A percentile compares a stretch with the other conserved stretches of the same genome.
These are phyloP conservation scores for Zosterops pallidus DNA, from an alignment of 2,113 vertebrate genomes.

Conservation along the genomic window DNA sequence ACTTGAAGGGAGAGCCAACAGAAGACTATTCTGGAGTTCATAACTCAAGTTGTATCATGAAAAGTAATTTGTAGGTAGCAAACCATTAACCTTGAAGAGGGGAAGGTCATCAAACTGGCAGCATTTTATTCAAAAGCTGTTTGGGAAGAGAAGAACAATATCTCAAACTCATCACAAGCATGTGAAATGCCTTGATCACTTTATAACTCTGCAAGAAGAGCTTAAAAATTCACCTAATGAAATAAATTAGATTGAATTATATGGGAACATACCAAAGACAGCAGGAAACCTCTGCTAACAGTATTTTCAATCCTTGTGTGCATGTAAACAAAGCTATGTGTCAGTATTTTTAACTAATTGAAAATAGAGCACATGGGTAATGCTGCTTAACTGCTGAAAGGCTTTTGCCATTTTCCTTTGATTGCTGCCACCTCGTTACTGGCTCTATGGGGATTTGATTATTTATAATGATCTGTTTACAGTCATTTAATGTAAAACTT, in stretches of 20 bases:
- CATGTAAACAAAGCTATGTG: neutral
- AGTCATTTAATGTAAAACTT: neutral
- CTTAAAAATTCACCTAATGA: neutral
- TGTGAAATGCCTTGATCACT: neutral
- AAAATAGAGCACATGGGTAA: neutral
- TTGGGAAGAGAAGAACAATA: neutral
- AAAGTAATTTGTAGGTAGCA: slow-evolving; percentile 34
- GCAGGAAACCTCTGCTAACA: neutral
- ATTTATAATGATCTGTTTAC: neutral
- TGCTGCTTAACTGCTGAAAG: neutral
- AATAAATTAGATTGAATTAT: neutral
- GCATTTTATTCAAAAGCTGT: slow-evolving; percentile 22
- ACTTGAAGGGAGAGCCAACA: neutral
- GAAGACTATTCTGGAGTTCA: neutral
- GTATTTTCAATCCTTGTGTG: neutral
- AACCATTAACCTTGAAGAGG: slow-evolving; percentile 44
- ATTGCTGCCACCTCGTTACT: neutral
- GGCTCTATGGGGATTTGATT: neutral
- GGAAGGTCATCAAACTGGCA: slow-evolving; percentile 2
- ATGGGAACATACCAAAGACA: neutral
- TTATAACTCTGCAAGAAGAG: neutral
- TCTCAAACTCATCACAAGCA: neutral
- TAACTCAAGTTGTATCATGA: neutral
- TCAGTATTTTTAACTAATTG: neutral
- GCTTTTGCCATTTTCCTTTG: neutral